Evolutionary conservation across 2,113 vertebrate genomes (phyloP).

Genomic region (Delphinapterus leucas): DNA sequence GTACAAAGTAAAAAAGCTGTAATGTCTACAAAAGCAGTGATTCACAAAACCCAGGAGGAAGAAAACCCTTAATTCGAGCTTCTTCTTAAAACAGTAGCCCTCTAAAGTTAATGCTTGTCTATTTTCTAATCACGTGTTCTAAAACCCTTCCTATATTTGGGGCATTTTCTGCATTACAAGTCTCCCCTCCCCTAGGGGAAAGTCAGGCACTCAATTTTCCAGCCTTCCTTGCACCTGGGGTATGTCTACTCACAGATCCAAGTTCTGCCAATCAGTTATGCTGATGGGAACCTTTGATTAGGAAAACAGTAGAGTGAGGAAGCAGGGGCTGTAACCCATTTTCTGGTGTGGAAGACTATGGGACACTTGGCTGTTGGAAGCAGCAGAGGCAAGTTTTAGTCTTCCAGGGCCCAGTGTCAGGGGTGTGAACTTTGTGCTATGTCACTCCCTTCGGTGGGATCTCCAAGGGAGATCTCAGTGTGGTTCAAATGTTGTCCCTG

Average conservation of each 20-base stretch:
- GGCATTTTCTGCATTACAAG: neutral
- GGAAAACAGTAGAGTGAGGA: neutral
- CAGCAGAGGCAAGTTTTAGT: neutral
- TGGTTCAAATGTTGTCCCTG: neutral
- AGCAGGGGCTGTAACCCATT: neutral
- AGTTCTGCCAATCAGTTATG: neutral
- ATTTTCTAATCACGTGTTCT: neutral
- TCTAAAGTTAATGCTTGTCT: neutral
- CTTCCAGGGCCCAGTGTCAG: neutral
- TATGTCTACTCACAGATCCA: neutral
- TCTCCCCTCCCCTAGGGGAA: neutral
- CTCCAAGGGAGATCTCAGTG: neutral
- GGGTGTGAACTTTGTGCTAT: neutral
- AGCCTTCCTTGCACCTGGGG: neutral
- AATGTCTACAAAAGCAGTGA: neutral
- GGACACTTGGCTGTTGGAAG: neutral
- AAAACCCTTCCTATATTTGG: neutral
- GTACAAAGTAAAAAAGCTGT: neutral
- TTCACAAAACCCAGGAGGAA: neutral
- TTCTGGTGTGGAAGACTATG: neutral
- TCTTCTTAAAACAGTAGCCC: neutral
- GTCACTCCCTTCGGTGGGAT: accelerated
- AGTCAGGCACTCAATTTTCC: neutral
- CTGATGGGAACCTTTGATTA: neutral
- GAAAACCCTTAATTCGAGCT: neutral